These are phyloP conservation scores for Periphyllus acericola DNA, from an alignment of 2,888 invertebrate species.

Conservation along the genomic window DNA sequence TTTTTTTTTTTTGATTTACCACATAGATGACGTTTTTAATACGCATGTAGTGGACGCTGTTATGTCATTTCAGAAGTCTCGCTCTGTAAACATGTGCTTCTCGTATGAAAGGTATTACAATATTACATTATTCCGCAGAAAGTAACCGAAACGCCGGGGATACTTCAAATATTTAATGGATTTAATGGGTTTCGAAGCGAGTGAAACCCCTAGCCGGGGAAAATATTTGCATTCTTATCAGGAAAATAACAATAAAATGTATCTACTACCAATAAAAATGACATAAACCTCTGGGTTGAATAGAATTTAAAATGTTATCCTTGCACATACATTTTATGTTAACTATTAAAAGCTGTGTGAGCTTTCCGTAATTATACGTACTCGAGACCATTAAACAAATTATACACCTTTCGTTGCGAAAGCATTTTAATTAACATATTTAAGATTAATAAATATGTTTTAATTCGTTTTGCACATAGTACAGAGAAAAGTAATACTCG, in stretches of 20 bases:
- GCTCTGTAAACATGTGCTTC: neutral
- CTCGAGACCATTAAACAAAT: neutral
- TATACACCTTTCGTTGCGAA: neutral
- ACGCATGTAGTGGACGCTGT: neutral
- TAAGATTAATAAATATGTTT: neutral
- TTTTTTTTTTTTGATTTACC: slow-evolving; percentile 14
- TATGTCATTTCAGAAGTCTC: neutral
- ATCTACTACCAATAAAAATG: neutral
- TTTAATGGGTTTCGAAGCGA: neutral
- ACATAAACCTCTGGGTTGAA: neutral
- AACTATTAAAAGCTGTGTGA: neutral
- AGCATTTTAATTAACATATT: neutral
- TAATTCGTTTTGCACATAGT: neutral
- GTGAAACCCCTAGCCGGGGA: neutral
- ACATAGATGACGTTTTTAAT: slow-evolving; percentile 11
- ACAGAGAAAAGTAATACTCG: neutral
- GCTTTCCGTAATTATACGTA: neutral
- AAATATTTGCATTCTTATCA: neutral
- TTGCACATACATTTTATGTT: neutral
- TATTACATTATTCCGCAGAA: neutral
- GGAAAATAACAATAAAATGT: neutral
- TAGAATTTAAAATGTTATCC: slow-evolving; percentile 5
- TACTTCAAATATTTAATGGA: neutral
- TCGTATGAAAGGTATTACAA: neutral
- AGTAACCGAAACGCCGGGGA: neutral